These are phyloP conservation scores for Paratilapia polleni DNA, from an alignment of 2,113 vertebrate genomes.

Conservation along the genomic window DNA sequence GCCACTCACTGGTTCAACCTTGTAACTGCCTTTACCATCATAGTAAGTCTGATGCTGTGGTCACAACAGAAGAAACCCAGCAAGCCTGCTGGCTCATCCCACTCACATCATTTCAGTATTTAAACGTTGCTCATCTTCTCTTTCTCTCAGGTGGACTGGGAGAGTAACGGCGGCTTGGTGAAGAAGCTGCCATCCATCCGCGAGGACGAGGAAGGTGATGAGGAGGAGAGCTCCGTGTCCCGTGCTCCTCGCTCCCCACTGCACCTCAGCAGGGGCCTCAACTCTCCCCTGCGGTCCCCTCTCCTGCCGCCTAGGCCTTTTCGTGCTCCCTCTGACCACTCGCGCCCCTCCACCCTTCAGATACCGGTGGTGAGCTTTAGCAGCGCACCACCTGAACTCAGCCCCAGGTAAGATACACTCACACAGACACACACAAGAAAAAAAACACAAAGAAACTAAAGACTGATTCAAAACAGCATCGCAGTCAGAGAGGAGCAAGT, in stretches of 20 bases:
- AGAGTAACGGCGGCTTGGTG: slow-evolving; percentile 83
- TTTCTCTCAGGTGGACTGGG: slow-evolving; percentile 78
- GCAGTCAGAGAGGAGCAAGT: background rate
- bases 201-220: slow-evolving; percentile 84
- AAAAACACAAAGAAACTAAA: background rate
- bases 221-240: slow-evolving; percentile 74
- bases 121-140: background rate
- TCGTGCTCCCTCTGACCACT: slow-evolving; percentile 71
- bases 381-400: slow-evolving; percentile 77
- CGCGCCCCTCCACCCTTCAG: slow-evolving; percentile 79
- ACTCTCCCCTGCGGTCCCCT: slow-evolving; percentile 82
- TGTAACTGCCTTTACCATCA: background rate
- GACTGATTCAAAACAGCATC: background rate
- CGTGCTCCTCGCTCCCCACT: slow-evolving; percentile 76
- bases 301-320: slow-evolving; percentile 78
- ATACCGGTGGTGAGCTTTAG: slow-evolving; percentile 83
- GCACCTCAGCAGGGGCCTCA: slow-evolving; percentile 75
- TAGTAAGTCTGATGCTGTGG: background rate
- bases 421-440: background rate
- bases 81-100: background rate
- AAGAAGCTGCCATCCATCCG: slow-evolving; percentile 85
- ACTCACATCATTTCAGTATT: background rate
- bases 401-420: slow-evolving; percentile 77
- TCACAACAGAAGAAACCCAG: background rate
- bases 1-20: slow-evolving; percentile 40